Base-by-base conservation (phyloP, 2,888 invertebrate species). In the Archips xylosteana region DNA sequence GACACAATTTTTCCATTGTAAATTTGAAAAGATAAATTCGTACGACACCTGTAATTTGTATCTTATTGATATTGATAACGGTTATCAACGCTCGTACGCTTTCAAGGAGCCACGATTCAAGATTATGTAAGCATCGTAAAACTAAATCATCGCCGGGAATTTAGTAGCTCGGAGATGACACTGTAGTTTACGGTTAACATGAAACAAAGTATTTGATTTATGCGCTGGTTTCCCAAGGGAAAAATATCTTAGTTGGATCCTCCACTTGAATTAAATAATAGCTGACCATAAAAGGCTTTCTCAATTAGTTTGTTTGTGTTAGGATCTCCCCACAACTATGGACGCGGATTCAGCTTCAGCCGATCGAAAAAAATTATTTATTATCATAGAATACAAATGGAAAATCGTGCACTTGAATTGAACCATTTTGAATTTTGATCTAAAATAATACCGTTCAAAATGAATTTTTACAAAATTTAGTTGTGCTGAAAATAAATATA, bases 51-150 rank as follows among this genome's bases (percentile, higher is more conserved):
- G 36, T 64, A 51, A 49, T n/a, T 51, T 64, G 49, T 64, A 65
- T 71, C 71, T 71, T 68, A 73, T 69, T 69, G 69, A 69, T 69
- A 69, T 69, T 73, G 73, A 73, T 73, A 73, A 73, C 42, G 32
- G 63, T 68, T 72, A 64, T 73, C 73, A 49, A 8, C 49, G 65
- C 39, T 36, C 51, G 51, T 51, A 65, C 49, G 59, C 45, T 59
- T 42, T 39, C 47, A 12, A 39, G 61, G 13, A 57, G 34, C 23
- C 15, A 32, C 5, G 39, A 23, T 57, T 54, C n/a, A 39, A 47
- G 23, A 36, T 71, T 65, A 42, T 57, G 32, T 47, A 42, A 57
- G 13, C 39, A 47, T 57, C 2, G 13, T 70, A 57, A 63, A 47
- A 51, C 12, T 9, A 45, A 63, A 62, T 62, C 12, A 42, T 23